Evolutionary conservation across 2,797 vertebrate species (phyloP), one percentile per base, ranked within the genome.

Genomic region (Microctenopoma lineatum): DNA sequence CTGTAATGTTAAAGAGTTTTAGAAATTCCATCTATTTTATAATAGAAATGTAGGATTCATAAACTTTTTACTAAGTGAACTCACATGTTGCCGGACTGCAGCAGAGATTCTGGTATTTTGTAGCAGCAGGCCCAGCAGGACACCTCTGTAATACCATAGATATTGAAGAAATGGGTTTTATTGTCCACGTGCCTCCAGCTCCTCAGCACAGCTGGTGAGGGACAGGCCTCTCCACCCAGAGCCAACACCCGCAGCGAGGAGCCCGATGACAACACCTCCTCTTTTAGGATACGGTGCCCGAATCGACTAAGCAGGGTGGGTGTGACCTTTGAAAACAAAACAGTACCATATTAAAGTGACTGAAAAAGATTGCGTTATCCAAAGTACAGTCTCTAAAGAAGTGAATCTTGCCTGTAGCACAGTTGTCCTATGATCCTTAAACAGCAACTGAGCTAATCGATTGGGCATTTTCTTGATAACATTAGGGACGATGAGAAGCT

Each of bases 131-230:
- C 97, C 98, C 98, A 99, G 86, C 97, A 96, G 72, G 98, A 99
- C 52, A 99, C 97, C 77, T 99, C 98, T 0, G 98, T 99, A 68
- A 97, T 93, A 38, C 98, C 98, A 27, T 99, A 99, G 52, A 99
- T 84, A 88, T 98, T 99, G 90, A 94, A 99, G 77, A 99, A 86
- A 3, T 73, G 77, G 3, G 98, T 99, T 85, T 81, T 90, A 83
- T 98, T 99, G 61, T 95, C 94, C 66, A 92, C 16, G 51, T 92
- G 93, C 73, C 88, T 96, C 97, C 98, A 99, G 81, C 89, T 94
- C 68, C 75, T 93, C 71, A 98, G 89, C 70, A 95, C 54, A 51
- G 75, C 84, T 2, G 94, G 70, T 0, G 87, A 80, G 0, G 97
- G 98, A 84, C 96, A 98, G 1, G 94, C 83, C 88, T 99, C 98